Percentiles rank a stretch among this genome's conserved stretches.
These are phyloP conservation scores for Tricholauxania praeusta DNA, from an alignment of 2,888 invertebrate genomes.

Conservation along the genomic window DNA sequence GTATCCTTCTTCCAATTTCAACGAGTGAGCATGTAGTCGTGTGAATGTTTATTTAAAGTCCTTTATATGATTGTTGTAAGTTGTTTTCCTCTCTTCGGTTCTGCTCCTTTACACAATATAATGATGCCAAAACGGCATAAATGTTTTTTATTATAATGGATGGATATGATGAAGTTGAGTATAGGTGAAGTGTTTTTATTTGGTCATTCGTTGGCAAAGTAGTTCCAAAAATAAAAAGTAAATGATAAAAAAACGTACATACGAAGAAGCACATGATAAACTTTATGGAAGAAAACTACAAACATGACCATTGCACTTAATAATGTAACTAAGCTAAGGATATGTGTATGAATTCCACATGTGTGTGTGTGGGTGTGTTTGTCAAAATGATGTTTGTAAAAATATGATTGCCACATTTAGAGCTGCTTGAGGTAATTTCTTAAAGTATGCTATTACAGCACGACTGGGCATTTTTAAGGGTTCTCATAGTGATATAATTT, in stretches of 20 bases:
- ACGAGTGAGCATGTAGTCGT: constrained; percentile 46
- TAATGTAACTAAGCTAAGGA: too few relatives aligned
- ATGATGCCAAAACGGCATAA: constrained; percentile 46
- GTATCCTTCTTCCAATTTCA: neutral
- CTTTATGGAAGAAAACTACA: too few relatives aligned
- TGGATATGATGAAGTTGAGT: constrained; percentile 37
- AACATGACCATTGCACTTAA: too few relatives aligned
- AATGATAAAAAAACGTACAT: neutral
- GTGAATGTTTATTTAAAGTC: constrained; percentile 11
- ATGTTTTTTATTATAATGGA: constrained; percentile 57
- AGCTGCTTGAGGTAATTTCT: too few relatives aligned
- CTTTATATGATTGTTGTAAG: neutral
- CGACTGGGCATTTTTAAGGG: too few relatives aligned
- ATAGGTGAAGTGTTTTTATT: constrained; percentile 24
- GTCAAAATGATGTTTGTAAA: neutral
- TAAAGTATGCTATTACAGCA: too few relatives aligned
- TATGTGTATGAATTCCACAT: neutral
- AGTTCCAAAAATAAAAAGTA: neutral
- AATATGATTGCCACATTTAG: neutral
- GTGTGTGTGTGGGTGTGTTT: neutral
- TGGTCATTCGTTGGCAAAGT: constrained; percentile 3
- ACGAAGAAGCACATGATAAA: neutral
- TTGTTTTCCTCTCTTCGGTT: neutral
- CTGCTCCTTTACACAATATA: neutral
- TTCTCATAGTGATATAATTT: too few relatives aligned